phyloP scores from a whole-genome alignment of 2,113 vertebrate species.

The Chrysemys picta region DNA sequence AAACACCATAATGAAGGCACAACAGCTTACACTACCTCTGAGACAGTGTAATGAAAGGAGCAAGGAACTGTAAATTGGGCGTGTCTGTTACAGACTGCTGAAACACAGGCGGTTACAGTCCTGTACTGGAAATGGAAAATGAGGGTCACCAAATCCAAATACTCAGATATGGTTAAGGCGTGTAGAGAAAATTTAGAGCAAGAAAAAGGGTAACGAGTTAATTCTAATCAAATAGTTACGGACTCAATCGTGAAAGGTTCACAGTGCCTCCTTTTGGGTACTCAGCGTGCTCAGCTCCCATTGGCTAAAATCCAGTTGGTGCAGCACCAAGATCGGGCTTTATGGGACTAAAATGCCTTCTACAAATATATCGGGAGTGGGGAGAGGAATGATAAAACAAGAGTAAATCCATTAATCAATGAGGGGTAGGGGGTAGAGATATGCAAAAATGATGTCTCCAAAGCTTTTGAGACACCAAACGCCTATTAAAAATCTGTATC shows the following conservation, averaged over 20 bases:
- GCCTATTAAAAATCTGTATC: not conserved
- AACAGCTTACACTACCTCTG: not conserved
- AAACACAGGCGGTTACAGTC: not conserved
- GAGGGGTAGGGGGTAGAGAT: not conserved
- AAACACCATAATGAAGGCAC: not conserved
- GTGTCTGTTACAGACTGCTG: not conserved
- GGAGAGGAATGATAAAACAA: not conserved
- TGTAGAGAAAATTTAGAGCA: not conserved
- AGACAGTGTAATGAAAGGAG: not conserved
- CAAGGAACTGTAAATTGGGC: not conserved
- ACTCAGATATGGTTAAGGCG: not conserved
- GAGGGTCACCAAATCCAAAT: not conserved
- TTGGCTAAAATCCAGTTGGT: constrained; percentile 41
- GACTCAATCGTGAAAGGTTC: not conserved
- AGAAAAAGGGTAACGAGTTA: not conserved
- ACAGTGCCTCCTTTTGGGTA: not conserved
- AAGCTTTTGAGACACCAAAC: not conserved
- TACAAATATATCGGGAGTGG: not conserved
- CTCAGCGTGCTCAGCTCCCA: constrained; percentile 12
- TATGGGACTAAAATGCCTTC: constrained; percentile 39
- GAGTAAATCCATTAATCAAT: not conserved
- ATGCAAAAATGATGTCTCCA: not conserved
- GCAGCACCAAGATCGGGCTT: constrained; percentile 9
- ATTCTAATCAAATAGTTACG: not conserved
- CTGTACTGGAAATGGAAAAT: not conserved